Conservation (phyloP, 2,797 vertebrate species). For the Sarcophilus harrisii region DNA sequence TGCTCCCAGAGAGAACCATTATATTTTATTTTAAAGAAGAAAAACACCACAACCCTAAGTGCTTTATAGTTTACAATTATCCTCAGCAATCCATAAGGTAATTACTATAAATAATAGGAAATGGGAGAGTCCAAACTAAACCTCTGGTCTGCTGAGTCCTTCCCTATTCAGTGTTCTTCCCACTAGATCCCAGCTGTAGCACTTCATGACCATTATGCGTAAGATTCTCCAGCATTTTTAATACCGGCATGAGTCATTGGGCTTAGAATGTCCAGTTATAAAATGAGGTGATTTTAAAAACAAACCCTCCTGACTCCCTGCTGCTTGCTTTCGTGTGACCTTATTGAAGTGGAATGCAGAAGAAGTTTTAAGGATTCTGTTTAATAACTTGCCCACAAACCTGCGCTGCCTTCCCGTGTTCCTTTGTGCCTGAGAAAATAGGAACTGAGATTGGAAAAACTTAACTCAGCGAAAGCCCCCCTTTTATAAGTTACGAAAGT, state of each 20-base stretch:
- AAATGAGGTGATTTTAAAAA: not conserved
- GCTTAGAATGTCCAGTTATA: not conserved
- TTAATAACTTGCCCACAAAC: not conserved
- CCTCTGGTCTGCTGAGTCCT: not conserved
- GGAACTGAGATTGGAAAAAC: not conserved
- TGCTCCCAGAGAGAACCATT: too few relatives aligned
- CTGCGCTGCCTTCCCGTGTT: not conserved
- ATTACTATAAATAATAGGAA: not conserved
- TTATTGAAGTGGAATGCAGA: not conserved
- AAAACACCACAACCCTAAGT: too few relatives aligned
- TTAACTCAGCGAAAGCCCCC: not conserved
- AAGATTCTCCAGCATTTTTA: not conserved
- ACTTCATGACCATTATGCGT: not conserved
- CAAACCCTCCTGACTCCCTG: not conserved
- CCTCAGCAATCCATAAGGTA: not conserved
- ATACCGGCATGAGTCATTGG: not conserved
- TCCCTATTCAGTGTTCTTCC: not conserved
- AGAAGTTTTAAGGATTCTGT: not conserved
- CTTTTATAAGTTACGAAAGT: not conserved
- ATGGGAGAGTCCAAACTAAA: not conserved
- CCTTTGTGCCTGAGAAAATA: not conserved
- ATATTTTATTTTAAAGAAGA: too few relatives aligned
- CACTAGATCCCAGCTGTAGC: not conserved
- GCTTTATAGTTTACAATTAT: not conserved
- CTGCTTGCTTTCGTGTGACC: not conserved